phyloP scores from a whole-genome alignment of 2,888 invertebrate genomes.

The Idaea straminata region DNA sequence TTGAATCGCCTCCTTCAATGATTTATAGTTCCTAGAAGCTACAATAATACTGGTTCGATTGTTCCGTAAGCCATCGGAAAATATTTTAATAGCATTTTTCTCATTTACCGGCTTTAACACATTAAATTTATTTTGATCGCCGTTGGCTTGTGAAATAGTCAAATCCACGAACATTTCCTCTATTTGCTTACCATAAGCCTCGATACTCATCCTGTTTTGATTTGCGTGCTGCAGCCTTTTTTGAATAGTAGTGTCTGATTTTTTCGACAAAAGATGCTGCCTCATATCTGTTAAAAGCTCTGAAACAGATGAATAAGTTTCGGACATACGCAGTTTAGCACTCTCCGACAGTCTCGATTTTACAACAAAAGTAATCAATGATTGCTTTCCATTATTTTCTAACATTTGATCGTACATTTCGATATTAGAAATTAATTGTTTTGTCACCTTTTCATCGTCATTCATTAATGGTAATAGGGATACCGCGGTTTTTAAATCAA shows the following conservation, averaged over 20 bases:
- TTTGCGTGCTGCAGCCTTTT: background rate
- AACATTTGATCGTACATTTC: slow-evolving; percentile 12
- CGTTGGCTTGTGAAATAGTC: slow-evolving; percentile 27
- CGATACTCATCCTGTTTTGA: background rate
- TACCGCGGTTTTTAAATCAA: slow-evolving; percentile 14
- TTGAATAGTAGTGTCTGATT: background rate
- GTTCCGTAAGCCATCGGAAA: slow-evolving; percentile 23
- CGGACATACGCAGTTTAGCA: slow-evolving; percentile 3
- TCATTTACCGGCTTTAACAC: slow-evolving; percentile 24
- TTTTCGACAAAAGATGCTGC: background rate
- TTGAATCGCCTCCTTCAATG: slow-evolving; percentile 9
- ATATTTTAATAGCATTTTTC: slow-evolving; percentile 22
- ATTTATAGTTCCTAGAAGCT: slow-evolving; percentile 7
- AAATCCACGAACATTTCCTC: slow-evolving; percentile 23
- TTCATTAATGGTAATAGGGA: slow-evolving; percentile 9
- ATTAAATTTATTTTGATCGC: slow-evolving; percentile 13
- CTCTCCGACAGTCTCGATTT: slow-evolving; percentile 2
- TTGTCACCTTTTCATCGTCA: slow-evolving; percentile 7
- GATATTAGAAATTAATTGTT: slow-evolving; percentile 9
- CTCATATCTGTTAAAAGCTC: background rate
- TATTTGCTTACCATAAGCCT: background rate
- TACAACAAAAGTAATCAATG: slow-evolving; percentile 2
- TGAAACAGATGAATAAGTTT: background rate
- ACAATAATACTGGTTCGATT: slow-evolving; percentile 22
- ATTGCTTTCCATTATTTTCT: background rate